Percentiles rank a stretch among this genome's conserved stretches.
Conservation (phyloP, 2,113 vertebrate genomes). For the Xenus cinereus region DNA sequence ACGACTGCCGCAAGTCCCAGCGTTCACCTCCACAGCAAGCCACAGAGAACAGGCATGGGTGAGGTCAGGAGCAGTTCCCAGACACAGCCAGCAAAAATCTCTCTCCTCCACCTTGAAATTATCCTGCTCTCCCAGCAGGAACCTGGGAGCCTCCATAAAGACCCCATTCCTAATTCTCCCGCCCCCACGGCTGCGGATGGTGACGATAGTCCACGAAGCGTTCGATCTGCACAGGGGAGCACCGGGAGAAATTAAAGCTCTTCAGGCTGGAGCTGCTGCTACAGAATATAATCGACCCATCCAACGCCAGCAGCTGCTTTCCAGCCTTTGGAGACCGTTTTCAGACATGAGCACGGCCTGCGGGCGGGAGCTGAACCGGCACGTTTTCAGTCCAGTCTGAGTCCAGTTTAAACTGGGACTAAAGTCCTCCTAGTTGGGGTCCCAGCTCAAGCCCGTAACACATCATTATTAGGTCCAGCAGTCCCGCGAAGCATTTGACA, state of each 20-base stretch:
- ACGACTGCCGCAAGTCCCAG: background rate
- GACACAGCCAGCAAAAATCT: background rate
- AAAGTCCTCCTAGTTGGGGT: background rate
- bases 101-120: background rate
- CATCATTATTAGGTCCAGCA: background rate
- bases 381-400: background rate
- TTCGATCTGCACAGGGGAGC: background rate
- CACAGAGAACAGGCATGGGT: background rate
- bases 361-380: background rate
- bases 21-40: background rate
- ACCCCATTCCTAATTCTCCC: background rate
- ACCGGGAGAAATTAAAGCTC: slow-evolving; percentile 1
- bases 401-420: background rate
- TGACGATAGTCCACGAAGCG: background rate
- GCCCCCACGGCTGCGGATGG: background rate
- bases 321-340: slow-evolving; percentile 9
- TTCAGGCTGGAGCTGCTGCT: background rate
- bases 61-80: background rate
- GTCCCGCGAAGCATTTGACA: background rate
- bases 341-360: slow-evolving; percentile 30
- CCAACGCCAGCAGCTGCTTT: background rate
- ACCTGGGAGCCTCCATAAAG: background rate
- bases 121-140: background rate
- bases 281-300: background rate
- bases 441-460: background rate